Evolutionary conservation across 2,113 vertebrate genomes (phyloP), one percentile per base, ranked within the genome.

Genomic region (Elachura formosa): DNA sequence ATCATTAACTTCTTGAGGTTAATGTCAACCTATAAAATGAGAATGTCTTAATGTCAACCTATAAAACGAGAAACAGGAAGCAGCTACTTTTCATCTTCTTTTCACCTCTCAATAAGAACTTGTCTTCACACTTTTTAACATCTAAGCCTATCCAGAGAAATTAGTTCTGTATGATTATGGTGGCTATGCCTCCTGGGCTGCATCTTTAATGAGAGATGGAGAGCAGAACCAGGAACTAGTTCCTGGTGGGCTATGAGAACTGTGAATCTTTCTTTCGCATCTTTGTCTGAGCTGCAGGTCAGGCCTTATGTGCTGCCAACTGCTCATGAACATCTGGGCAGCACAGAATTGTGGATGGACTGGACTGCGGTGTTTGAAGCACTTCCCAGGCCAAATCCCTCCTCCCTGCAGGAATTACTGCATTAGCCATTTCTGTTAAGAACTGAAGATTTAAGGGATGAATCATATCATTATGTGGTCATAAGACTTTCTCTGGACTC

Each of bases 291-390:
- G 43, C 51, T 75, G 38, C 20, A 81, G 31, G 14, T 56, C 28
- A 55, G 68, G 58, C 34, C 67, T 49, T 40, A 76, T 33, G n/a
- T 54, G 24, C 34, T 62, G 15, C 51, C 46, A 31, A 66, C n/a
- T 68, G 83, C 43, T 49, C 64, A 62, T 43, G n/a, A 71, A 49
- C 23, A 74, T 29, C n/a, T 74, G 51, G 63, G 61, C 78, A 80
- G 38, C 61, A 84, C 3, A 6, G 36, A 91, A 26, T 8, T 49
- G 23, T 13, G 51, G 58, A 55, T 29, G 24, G 58, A 52, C 54
- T 0, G 0, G 61, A 48, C 43, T 72, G 66, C 4, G 10, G 31
- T 8, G 33, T 40, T 56, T 2, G 4, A 84, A 84, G 59, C 22
- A 43, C 14, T 22, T 51, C 36, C 23, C 23, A 36, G 15, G 17